Evolutionary conservation across 2,888 invertebrate genomes (phyloP).

Genomic region (Eretmocerus hayati): DNA sequence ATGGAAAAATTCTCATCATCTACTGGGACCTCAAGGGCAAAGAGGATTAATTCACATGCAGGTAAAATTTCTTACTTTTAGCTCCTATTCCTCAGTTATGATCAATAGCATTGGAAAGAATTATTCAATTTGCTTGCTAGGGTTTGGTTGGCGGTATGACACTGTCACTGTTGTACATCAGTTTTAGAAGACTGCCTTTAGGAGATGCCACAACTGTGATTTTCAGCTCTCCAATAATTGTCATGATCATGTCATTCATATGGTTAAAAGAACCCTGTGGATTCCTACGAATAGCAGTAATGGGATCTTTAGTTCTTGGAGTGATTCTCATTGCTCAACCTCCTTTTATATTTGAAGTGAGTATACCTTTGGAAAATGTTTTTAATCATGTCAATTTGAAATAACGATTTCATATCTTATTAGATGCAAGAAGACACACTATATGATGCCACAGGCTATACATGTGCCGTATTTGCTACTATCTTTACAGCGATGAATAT

Average conservation of each 20-base stretch:
- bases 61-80: background rate
- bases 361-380: too few species aligned
- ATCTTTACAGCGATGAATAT: conserved; percentile 48
- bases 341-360: too few species aligned
- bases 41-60: too few species aligned
- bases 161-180: conserved; percentile 46
- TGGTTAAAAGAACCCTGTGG: conserved; percentile 48
- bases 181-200: conserved; percentile 47
- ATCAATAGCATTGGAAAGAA: conserved; percentile 5
- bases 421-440: too few species aligned
- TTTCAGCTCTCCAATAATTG: conserved; percentile 49
- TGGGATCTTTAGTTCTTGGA: conserved; percentile 44
- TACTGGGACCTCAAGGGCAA: too few species aligned
- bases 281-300: conserved; percentile 44
- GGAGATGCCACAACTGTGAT: conserved; percentile 51
- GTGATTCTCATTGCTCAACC: too few species aligned
- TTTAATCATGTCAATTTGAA: too few species aligned
- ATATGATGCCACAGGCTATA: too few species aligned
- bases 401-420: too few species aligned
- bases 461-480: conserved; percentile 45
- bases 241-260: conserved; percentile 46
- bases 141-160: conserved; percentile 48
- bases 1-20: too few species aligned
- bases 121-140: conserved; percentile 30
- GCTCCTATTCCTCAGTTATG: background rate